Evolutionary conservation across 2,888 invertebrate species (phyloP).

Genomic region (Hololepta plana): DNA sequence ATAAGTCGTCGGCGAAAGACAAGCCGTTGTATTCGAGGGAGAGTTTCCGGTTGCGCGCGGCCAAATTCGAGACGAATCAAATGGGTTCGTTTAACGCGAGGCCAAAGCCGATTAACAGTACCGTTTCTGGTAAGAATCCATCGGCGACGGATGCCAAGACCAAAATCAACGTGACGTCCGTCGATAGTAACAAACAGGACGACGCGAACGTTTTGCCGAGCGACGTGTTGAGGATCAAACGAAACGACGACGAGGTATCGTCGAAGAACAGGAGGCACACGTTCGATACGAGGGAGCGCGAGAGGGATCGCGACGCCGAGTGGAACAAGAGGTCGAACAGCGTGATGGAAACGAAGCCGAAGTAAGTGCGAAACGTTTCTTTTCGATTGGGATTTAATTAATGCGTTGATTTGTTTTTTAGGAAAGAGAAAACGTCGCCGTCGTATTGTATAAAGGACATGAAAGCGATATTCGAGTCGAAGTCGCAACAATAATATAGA

Average conservation of each 20-base stretch:
- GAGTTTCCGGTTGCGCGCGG: conserved; percentile 17
- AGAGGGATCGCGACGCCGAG: conserved; percentile 17
- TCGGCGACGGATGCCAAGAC: too few species aligned
- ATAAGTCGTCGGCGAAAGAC: not conserved
- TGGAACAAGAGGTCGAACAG: conserved; percentile 11
- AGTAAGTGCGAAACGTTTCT: conserved; percentile 15
- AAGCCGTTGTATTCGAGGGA: not conserved
- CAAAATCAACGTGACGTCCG: conserved; percentile 5
- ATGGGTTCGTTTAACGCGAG: too few species aligned
- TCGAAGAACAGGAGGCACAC: conserved; percentile 17
- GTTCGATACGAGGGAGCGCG: conserved; percentile 19
- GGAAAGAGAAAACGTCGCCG: conserved; percentile 50
- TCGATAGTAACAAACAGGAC: conserved; percentile 7
- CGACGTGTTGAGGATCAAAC: conserved; percentile 10
- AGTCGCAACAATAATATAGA: conserved; percentile 34
- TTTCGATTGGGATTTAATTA: conserved; percentile 3
- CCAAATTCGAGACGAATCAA: conserved; percentile 16
- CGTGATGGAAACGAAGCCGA: conserved; percentile 20
- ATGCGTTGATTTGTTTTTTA: conserved; percentile 25
- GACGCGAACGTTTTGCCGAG: conserved; percentile 7
- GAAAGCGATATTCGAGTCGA: conserved; percentile 66
- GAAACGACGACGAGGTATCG: conserved; percentile 7
- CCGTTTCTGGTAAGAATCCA: too few species aligned
- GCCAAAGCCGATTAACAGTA: too few species aligned
- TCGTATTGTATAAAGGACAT: conserved; percentile 64